These are phyloP conservation scores for Thymallus thymallus DNA, from an alignment of 2,113 vertebrate genomes.

Conservation along the genomic window DNA sequence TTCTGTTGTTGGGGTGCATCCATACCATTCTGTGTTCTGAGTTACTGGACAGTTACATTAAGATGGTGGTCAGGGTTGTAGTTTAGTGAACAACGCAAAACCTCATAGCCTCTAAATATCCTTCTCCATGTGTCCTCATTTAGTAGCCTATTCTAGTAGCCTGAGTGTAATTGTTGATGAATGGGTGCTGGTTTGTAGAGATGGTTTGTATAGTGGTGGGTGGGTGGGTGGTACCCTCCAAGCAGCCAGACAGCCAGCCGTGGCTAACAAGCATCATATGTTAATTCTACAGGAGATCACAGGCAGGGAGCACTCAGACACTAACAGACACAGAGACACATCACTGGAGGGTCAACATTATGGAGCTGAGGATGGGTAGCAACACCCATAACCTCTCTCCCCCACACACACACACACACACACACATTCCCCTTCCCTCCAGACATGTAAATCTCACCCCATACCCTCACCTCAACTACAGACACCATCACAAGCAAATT, in stretches of 20 bases:
- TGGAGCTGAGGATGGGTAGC: conserved; percentile 74
- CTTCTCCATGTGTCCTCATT: no score
- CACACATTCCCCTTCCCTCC: no score
- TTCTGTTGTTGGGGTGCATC: no score
- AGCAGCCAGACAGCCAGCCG: conserved; percentile 93
- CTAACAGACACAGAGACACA: conserved; percentile 84
- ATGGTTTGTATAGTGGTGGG: conserved; percentile 13
- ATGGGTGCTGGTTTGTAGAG: conserved; percentile 24
- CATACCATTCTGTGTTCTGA: no score
- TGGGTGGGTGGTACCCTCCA: conserved; percentile 32
- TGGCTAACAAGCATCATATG: conserved; percentile 97
- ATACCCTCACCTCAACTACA: background rate
- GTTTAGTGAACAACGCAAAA: no score
- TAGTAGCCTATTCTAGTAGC: no score
- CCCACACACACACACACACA: no score
- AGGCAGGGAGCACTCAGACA: conserved; percentile 90
- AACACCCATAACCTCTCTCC: no score
- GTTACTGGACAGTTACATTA: no score
- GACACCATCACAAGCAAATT: no score
- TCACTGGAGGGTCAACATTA: conserved; percentile 85
- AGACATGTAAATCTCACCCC: background rate
- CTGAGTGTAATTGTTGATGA: conserved; percentile 9
- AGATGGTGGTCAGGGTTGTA: no score
- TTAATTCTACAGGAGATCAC: conserved; percentile 96
- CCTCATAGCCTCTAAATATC: no score